Evolutionary conservation across 2,113 vertebrate species (phyloP).

Genomic region (Platysteira castanea): DNA sequence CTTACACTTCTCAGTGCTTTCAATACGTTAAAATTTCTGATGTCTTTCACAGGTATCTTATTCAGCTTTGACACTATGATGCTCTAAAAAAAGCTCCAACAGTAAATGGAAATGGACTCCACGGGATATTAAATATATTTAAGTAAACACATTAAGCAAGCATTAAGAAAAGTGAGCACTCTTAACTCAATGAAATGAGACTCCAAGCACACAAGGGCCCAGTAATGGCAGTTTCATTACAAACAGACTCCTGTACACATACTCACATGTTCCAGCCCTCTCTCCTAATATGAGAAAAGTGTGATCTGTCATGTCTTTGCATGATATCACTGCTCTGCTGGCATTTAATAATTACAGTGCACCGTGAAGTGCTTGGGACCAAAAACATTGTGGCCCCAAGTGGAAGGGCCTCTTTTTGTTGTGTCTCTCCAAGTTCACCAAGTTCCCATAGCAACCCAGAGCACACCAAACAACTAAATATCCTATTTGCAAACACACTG

Average conservation of each 20-base stretch:
- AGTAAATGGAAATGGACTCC: not conserved
- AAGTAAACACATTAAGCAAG: conserved; percentile 40
- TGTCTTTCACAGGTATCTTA: not conserved
- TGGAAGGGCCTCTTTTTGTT: not conserved
- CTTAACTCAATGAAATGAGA: not conserved
- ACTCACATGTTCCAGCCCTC: not conserved
- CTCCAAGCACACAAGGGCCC: conserved; percentile 1
- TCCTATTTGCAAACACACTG: not conserved
- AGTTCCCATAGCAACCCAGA: not conserved
- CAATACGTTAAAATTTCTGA: not conserved
- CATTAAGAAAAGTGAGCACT: conserved; percentile 38
- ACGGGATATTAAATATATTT: conserved; percentile 23
- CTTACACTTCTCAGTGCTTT: not conserved
- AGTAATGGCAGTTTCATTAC: conserved; percentile 27
- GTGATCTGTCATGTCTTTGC: conserved; percentile 41
- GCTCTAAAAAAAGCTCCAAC: not conserved
- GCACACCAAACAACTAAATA: not conserved
- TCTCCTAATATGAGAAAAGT: conserved; percentile 41
- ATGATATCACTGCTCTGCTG: conserved; percentile 30
- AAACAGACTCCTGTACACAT: conserved; percentile 11
- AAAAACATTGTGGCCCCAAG: not conserved
- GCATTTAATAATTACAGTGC: not conserved
- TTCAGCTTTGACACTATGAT: not conserved
- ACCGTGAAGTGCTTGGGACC: not conserved
- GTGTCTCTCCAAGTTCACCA: not conserved